Conservation (phyloP, 2,797 vertebrate species). For the Furcifer pardalis region DNA sequence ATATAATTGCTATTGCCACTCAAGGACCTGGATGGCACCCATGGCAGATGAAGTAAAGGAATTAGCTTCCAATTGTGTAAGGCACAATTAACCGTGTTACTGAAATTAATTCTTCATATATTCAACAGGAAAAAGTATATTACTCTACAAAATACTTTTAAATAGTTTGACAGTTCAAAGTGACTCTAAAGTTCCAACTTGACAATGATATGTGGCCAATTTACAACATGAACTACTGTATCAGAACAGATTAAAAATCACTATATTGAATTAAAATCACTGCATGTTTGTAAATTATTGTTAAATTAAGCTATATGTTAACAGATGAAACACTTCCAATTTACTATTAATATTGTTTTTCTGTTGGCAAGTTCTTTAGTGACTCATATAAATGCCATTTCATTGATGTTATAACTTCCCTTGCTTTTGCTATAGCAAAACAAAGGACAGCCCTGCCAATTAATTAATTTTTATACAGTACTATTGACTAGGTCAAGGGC, state of each 20-base stretch:
- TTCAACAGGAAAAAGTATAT: not conserved
- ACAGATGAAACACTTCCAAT: constrained; percentile 4
- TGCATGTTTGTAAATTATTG: constrained; percentile 20
- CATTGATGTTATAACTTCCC: not conserved
- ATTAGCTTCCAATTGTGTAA: not conserved
- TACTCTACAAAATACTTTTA: not conserved
- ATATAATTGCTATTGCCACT: too few species aligned
- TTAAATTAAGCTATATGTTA: constrained; percentile 19
- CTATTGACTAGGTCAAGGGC: too few species aligned
- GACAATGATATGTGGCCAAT: constrained; percentile 10
- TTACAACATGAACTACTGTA: constrained; percentile 8
- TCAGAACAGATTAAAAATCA: not conserved
- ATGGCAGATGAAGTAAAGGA: too few species aligned
- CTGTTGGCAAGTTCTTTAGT: not conserved
- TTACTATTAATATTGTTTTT: constrained; percentile 2
- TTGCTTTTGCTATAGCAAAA: not conserved
- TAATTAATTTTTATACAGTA: too few species aligned
- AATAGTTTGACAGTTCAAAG: constrained; percentile 6
- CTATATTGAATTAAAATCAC: not conserved
- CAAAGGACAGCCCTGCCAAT: not conserved
- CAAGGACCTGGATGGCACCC: too few species aligned
- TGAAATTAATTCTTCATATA: not conserved
- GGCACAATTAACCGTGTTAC: not conserved
- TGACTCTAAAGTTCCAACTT: constrained; percentile 39
- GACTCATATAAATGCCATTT: not conserved